Evolutionary conservation across 2,113 vertebrate species (phyloP), one percentile per base, ranked within the genome.

Genomic region (Hippocampus mohnikei): DNA sequence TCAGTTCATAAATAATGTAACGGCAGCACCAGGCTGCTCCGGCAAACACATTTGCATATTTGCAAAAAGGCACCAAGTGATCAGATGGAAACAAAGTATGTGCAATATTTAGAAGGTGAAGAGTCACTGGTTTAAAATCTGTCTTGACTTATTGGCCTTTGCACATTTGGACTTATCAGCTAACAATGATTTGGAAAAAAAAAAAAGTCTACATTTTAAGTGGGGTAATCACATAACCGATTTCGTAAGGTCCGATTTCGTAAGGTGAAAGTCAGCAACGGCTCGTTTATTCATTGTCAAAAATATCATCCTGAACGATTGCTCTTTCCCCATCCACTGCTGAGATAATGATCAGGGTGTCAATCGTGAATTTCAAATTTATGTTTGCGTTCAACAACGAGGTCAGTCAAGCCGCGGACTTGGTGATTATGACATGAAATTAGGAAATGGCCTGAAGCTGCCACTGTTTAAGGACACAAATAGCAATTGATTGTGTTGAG

Each of bases 1-100:
- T 64, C 61, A 61, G 16, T 25, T 74, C 44, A 74, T 84, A 65
- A 72, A 86, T 86, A 12, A 79, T 89, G 80, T 71, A 87, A 23
- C 25, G 23, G 50, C 42, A 13, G 33, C 50, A 33, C 20, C 42
- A 74, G 66, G 64, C 53, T 41, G 72, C 71, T 66, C 63, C 50
- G 64, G 75, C 70, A 81, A 61, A 70, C 37, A 25, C 56, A 83
- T 86, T 83, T 86, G 73, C 81, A 86, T 86, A 81, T 63, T 70
- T 69, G 18, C 67, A 85, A 74, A 79, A 75, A 69, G 44, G 56
- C 56, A 50, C 10, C 64, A 5, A 46, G 70, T 79, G 44, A 58
- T 67, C 61, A 59, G 56, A 69, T 77, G 58, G 10, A 29, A 40
- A 29, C n/a, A 64, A 67, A 70, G 25, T 74, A 70, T 9, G n/a